Evolutionary conservation across 30 jellyfish, hydroid and myxozoan species (phyloP).

Genomic region (Aurelia coerulea): DNA sequence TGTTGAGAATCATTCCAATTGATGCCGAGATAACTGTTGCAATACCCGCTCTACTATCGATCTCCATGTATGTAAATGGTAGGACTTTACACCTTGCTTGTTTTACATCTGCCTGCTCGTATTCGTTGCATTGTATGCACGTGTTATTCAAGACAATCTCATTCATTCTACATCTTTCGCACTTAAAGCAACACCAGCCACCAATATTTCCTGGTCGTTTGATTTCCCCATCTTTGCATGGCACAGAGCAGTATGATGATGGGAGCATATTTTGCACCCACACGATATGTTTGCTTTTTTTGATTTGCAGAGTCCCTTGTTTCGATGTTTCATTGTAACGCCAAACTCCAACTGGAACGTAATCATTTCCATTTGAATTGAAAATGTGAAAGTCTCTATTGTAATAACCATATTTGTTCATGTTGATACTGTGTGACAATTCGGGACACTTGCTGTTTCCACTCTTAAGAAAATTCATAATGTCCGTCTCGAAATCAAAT

Average conservation of each 20-base stretch:
- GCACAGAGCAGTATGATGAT: conserved; percentile 44
- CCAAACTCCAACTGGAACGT: conserved; percentile 11
- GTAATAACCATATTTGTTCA: not conserved
- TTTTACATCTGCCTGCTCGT: conserved; percentile 6
- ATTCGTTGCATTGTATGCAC: conserved; percentile 1
- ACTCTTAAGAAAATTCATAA: not conserved
- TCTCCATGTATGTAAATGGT: conserved; percentile 10
- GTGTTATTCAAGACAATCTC: conserved; percentile 26
- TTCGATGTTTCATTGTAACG: not conserved
- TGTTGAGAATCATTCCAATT: conserved; percentile 49
- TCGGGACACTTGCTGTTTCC: not conserved
- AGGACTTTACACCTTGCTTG: conserved; percentile 17
- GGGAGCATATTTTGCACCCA: conserved; percentile 20
- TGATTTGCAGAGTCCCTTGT: not conserved
- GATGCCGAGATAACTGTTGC: conserved; percentile 2
- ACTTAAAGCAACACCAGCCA: conserved; percentile 44
- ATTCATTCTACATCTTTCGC: conserved; percentile 16
- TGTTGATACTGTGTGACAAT: not conserved
- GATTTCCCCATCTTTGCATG: conserved; percentile 50
- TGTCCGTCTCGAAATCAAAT: not conserved
- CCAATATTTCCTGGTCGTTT: not conserved
- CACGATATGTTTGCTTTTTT: not conserved
- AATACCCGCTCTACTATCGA: not conserved
- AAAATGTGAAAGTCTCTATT: not conserved
- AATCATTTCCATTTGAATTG: conserved; percentile 11